Conservation (phyloP, 1,140 invertebrate genomes). For the Hydropsyche tenuis region DNA sequence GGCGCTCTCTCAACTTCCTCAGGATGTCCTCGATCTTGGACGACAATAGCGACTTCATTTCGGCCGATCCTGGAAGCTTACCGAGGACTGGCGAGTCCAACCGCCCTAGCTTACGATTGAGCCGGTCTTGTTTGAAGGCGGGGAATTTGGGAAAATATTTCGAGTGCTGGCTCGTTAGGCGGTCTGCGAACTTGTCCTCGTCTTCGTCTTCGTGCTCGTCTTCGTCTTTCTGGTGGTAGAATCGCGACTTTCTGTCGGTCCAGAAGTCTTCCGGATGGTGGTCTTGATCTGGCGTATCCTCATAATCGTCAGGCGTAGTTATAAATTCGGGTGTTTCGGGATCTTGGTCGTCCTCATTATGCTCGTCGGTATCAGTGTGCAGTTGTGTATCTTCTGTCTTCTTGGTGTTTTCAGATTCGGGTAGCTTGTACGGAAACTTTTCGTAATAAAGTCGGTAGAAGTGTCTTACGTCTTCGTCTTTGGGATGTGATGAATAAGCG, state of each 20-base stretch:
- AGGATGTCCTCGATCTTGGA: background rate
- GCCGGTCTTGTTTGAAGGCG: conserved; percentile 15
- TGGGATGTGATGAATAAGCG: background rate
- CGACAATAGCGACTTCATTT: conserved; percentile 29
- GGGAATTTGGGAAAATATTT: background rate
- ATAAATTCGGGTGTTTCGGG: background rate
- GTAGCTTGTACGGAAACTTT: background rate
- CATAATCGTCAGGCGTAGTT: conserved; percentile 6
- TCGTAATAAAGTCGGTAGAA: conserved; percentile 7
- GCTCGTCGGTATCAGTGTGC: background rate
- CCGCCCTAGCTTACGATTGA: conserved; percentile 27
- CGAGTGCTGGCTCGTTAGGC: too few species aligned
- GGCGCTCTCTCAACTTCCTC: background rate
- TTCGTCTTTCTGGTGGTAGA: background rate
- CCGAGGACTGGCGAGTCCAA: background rate
- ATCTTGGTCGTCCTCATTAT: background rate
- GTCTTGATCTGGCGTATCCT: too few species aligned
- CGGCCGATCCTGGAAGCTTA: background rate
- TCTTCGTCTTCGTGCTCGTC: background rate
- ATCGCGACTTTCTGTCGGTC: too few species aligned
- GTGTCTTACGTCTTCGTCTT: background rate
- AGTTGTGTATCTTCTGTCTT: background rate
- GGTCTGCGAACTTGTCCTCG: conserved; percentile 1
- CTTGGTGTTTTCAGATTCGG: background rate
- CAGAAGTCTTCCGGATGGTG: too few species aligned